phyloP scores from a whole-genome alignment of 2,888 invertebrate species.

The Colostygia pectinataria region DNA sequence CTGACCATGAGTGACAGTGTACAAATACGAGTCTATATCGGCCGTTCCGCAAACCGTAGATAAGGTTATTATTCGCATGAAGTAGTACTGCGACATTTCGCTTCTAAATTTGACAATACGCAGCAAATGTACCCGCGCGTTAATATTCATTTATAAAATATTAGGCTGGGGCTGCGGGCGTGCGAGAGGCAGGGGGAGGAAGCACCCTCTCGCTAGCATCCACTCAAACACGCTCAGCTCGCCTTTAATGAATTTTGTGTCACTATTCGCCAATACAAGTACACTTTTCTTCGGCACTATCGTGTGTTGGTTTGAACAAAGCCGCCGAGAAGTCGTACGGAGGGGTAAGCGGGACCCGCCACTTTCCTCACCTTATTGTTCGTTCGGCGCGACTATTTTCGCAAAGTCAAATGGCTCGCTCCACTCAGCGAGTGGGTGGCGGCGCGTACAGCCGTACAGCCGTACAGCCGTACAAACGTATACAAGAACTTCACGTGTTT shows the following conservation, averaged over 20 bases:
- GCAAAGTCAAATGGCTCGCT: constrained; percentile 56
- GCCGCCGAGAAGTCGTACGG: constrained; percentile 67
- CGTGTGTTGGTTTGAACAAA: constrained; percentile 75
- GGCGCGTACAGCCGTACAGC: constrained; percentile 2
- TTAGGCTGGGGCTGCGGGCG: constrained; percentile 50
- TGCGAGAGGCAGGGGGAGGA: constrained; percentile 48
- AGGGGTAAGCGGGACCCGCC: constrained; percentile 64
- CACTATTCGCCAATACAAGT: constrained; percentile 76
- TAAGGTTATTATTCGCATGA: background rate
- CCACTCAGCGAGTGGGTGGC: background rate
- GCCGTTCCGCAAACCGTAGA: background rate
- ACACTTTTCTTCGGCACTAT: constrained; percentile 79
- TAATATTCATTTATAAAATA: constrained; percentile 72
- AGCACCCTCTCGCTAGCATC: constrained; percentile 58
- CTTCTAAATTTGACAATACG: constrained; percentile 24
- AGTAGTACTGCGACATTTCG: constrained; percentile 6
- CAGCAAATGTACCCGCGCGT: constrained; percentile 34
- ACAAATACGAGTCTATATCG: too few relatives aligned
- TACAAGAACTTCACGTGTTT: background rate
- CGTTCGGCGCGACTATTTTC: constrained; percentile 53
- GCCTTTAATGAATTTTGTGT: constrained; percentile 82
- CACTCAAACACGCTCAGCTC: constrained; percentile 78
- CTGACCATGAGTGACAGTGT: too few relatives aligned
- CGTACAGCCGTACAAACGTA: background rate
- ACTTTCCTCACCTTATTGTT: constrained; percentile 69